A percentile compares a stretch with the other conserved stretches of the same genome.
These are phyloP conservation scores for Stramonita haemastoma DNA, from an alignment of 2,888 invertebrate species.

Conservation along the genomic window DNA sequence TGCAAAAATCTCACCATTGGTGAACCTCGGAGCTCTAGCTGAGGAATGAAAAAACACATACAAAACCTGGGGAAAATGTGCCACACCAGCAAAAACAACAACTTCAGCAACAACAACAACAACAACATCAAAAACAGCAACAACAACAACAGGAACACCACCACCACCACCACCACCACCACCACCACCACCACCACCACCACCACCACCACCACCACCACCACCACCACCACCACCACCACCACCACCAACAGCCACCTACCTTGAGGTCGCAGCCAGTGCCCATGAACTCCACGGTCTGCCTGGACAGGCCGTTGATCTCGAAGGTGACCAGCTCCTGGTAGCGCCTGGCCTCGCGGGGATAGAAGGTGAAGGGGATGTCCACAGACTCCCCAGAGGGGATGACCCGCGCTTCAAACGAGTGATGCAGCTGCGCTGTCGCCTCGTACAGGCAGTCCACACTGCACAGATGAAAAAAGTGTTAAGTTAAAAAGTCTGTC, in stretches of 20 bases:
- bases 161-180: not conserved
- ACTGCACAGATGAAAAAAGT: conserved; percentile 58
- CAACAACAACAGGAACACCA: not conserved
- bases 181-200: no score
- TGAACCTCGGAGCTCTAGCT: no score
- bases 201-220: no score
- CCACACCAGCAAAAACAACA: no score
- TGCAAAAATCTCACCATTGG: no score
- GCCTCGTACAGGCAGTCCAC: conserved; percentile 74
- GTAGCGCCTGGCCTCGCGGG: conserved; percentile 72
- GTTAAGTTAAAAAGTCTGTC: no score
- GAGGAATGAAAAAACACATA: no score
- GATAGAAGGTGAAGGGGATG: conserved; percentile 74
- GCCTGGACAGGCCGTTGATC: conserved; percentile 76
- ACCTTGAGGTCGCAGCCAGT: conserved; percentile 77
- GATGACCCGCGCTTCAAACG: conserved; percentile 74
- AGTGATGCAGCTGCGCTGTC: conserved; percentile 71
- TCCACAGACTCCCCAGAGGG: conserved; percentile 65
- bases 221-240: no score
- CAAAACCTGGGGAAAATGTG: no score
- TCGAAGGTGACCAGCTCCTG: conserved; percentile 75
- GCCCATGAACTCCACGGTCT: conserved; percentile 73
- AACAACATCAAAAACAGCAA: not conserved
- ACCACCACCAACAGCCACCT: no score
- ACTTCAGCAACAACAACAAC: not conserved